Evolutionary conservation across 2,797 vertebrate genomes (phyloP).

Genomic region (Scolopax rusticola): DNA sequence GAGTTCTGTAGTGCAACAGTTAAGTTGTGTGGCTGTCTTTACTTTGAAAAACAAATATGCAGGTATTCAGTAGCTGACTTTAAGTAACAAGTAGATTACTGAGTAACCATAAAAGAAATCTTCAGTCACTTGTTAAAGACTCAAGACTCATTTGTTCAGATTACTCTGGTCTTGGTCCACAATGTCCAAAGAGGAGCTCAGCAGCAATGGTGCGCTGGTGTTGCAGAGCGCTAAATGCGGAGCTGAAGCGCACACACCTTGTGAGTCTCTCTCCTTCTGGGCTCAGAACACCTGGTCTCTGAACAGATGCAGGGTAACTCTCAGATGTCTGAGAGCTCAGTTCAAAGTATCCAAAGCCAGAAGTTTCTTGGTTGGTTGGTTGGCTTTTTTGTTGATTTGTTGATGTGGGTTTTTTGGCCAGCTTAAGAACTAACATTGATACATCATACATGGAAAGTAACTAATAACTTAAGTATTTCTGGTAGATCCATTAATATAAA

Average conservation of each 20-base stretch:
- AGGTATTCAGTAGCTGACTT: neutral
- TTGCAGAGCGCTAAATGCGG: neutral
- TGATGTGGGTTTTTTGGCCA: neutral
- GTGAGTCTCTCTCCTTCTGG: neutral
- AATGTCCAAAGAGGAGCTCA: neutral
- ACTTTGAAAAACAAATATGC: conserved; percentile 13
- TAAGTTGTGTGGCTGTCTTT: neutral
- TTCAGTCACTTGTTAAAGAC: neutral
- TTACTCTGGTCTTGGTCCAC: neutral
- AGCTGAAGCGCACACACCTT: fast-evolving
- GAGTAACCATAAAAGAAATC: neutral
- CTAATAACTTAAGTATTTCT: neutral
- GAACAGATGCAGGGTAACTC: neutral
- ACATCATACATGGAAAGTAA: neutral
- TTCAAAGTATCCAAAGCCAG: neutral
- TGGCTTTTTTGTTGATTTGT: neutral
- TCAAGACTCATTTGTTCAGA: neutral
- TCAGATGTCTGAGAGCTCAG: neutral
- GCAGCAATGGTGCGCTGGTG: neutral
- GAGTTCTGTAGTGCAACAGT: neutral
- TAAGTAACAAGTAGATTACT: neutral
- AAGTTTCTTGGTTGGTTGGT: neutral
- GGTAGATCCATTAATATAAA: neutral
- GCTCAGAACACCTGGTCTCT: neutral
- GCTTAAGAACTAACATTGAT: neutral